Conservation (phyloP, 1,140 invertebrate species). For the Macrotrachela quadricornifera region DNA sequence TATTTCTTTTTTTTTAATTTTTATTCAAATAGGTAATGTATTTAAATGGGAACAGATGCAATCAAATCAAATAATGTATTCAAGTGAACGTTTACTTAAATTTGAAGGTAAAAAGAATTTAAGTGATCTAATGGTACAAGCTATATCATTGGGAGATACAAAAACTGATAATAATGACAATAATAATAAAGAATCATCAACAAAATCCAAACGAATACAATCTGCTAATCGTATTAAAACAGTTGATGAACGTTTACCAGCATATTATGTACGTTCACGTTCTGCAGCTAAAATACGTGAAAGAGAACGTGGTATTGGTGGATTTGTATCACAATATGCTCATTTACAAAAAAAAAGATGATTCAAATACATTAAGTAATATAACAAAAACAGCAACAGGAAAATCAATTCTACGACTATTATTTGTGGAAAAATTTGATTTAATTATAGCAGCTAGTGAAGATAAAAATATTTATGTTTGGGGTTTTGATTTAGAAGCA, state of each 20-base stretch:
- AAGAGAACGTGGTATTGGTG: too few species aligned
- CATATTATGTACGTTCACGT: too few species aligned
- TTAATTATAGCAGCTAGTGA: slow-evolving; percentile 27
- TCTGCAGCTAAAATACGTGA: too few species aligned
- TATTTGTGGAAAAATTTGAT: slow-evolving; percentile 27
- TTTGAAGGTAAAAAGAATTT: background rate
- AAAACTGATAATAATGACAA: background rate
- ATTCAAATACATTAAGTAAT: background rate
- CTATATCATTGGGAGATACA: background rate
- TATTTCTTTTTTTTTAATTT: slow-evolving; percentile 14
- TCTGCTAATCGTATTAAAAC: too few species aligned
- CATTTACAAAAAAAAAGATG: background rate
- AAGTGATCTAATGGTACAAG: background rate
- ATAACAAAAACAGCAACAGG: background rate
- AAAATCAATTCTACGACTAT: slow-evolving; percentile 16
- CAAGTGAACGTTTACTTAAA: slow-evolving; percentile 4
- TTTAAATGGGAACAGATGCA: slow-evolving; percentile 31
- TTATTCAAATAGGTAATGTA: slow-evolving; percentile 20
- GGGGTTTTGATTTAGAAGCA: slow-evolving; percentile 25
- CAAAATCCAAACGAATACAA: background rate
- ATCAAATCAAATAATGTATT: slow-evolving; percentile 28
- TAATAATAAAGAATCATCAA: background rate
- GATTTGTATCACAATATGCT: too few species aligned
- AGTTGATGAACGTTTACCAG: too few species aligned
- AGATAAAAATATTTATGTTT: slow-evolving; percentile 28